Base-by-base conservation (phyloP, 2,888 invertebrate species). In the Andrena chrysosceles region DNA sequence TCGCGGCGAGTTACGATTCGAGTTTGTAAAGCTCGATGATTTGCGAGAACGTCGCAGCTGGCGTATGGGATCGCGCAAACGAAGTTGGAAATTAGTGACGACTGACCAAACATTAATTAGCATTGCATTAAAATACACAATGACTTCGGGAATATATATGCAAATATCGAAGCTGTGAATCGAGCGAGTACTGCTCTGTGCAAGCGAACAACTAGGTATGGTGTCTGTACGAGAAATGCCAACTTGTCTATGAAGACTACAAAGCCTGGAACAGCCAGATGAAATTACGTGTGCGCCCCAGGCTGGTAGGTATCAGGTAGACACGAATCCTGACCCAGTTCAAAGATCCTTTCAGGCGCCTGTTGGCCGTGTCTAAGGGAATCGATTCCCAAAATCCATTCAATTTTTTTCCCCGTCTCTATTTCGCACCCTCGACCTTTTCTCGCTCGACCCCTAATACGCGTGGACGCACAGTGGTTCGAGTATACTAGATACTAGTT, bases 381-480 rank as follows among this genome's bases (percentile, higher is more conserved):
- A 73, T 82, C 77, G 76, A 67, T 80, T 80, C 76, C 62, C 48
- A 74, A 83, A 81, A 76, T 85, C 76, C 77, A 75, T 70, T 78
- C 60, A 78, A 72, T 85, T 85, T 78, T 79, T 76, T 69, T 63
- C 33, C 20, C 63, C 42, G 0, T 67, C 71, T 72, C 35, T 26
- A 7, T 77, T 49, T 10, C 64, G 48, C 68, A n/a, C 48, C 52
- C 62, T 71, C 81, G 71, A 59, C 62, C 64, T 80, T 73, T 79
- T 80, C 71, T 63, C 71, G 7, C n/a, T 7, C 63, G 48, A 42
- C 49, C 42, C 62, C 72, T 84, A 70, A 80, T 80, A 71, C 66
- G 59, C 73, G 54, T 35, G 66, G 49, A 67, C n/a, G n/a, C n/a
- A n/a, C n/a, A n/a, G n/a, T n/a, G n/a, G n/a, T n/a, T n/a, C n/a